A percentile compares a stretch with the other conserved stretches of the same genome.
Conservation (phyloP, 2,797 vertebrate species). For the Phalanger gymnotis region DNA sequence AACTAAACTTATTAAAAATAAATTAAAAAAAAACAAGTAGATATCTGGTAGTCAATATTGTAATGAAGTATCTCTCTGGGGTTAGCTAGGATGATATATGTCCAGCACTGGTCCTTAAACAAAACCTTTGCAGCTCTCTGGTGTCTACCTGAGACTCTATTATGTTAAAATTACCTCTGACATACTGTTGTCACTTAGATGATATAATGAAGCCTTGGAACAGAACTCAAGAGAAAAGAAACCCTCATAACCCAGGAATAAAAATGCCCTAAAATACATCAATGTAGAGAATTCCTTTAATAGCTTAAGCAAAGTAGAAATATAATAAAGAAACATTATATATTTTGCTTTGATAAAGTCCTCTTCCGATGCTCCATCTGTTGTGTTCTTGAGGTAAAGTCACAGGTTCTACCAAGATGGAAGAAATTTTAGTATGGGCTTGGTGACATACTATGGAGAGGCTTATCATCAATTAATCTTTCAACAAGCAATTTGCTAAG, state of each 20-base stretch:
- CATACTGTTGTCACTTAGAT: neutral
- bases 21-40: neutral
- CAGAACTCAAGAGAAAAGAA: neutral
- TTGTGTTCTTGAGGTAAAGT: neutral
- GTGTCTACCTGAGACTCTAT: neutral
- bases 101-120: neutral
- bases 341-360: neutral
- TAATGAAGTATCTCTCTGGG: neutral
- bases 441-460: neutral
- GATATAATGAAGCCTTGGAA: neutral
- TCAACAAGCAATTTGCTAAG: neutral
- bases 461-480: neutral
- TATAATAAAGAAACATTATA: neutral
- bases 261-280: constrained; percentile 33
- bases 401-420: neutral
- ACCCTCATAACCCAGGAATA: constrained; percentile 1
- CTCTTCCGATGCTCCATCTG: neutral
- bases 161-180: neutral
- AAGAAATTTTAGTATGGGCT: neutral
- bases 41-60: neutral
- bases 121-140: neutral
- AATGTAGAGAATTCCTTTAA: constrained; percentile 24
- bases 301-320: neutral
- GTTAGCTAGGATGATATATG: neutral
- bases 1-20: no score